phyloP scores from a whole-genome alignment of 2,113 vertebrate genomes.

The Spermophilus dauricus region DNA sequence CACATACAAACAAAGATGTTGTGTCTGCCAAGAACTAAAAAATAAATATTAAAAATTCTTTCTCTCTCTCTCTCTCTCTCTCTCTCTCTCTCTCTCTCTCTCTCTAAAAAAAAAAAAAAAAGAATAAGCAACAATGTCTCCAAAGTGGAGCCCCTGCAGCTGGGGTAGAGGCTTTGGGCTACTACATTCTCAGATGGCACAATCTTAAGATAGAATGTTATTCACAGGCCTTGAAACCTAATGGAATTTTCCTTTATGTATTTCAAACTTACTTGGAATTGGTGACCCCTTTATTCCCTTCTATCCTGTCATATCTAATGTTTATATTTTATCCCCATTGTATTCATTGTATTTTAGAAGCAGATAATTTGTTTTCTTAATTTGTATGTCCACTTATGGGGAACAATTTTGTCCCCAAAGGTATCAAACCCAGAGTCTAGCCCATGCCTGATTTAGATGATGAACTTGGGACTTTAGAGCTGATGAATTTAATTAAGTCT shows the following conservation, averaged over 20 bases:
- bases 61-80: no score
- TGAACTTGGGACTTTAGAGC: not conserved
- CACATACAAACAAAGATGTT: no score
- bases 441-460: not conserved
- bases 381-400: not conserved
- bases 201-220: not conserved
- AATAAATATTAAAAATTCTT: no score
- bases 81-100: no score
- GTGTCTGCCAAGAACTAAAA: no score
- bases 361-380: slow-evolving; percentile 11
- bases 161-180: not conserved
- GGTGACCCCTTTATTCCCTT: not conserved
- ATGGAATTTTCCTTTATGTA: not conserved
- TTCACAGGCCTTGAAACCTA: not conserved
- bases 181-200: not conserved
- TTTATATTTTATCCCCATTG: not conserved
- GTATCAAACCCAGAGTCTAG: not conserved
- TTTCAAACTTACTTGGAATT: not conserved
- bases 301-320: not conserved
- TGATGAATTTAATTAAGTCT: not conserved
- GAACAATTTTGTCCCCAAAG: not conserved
- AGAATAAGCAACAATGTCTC: not conserved
- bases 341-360: slow-evolving; percentile 15
- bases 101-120: no score
- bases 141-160: not conserved